phyloP scores from a whole-genome alignment of 2,888 invertebrate genomes.

The Drosophila anomelani region DNA sequence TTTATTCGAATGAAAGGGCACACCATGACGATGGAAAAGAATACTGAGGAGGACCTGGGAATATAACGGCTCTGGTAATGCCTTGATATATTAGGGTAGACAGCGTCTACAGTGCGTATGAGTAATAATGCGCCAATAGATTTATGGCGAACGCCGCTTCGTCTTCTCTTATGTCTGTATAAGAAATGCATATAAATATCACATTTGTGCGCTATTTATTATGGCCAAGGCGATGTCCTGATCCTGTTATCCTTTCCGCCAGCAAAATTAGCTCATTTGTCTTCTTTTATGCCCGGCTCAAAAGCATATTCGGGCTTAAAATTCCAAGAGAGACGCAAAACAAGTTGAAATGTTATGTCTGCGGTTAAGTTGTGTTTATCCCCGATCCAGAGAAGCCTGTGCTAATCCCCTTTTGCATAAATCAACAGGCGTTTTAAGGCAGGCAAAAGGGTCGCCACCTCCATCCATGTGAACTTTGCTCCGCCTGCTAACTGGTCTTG shows the following conservation, averaged over 20 bases:
- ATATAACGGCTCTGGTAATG: conserved; percentile 56
- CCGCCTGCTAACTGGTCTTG: conserved; percentile 28
- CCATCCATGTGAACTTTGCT: conserved; percentile 27
- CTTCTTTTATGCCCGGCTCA: conserved; percentile 57
- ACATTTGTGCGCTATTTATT: conserved; percentile 69
- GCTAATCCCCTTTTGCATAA: conserved; percentile 67
- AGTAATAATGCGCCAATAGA: conserved; percentile 73
- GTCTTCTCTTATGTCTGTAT: conserved; percentile 64
- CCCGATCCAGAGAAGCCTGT: conserved; percentile 11
- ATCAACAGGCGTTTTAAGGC: conserved; percentile 68
- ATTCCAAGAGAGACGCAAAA: conserved; percentile 16
- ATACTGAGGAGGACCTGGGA: conserved; percentile 10
- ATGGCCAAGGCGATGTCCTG: conserved; percentile 45
- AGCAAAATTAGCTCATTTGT: conserved; percentile 76
- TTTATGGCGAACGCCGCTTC: conserved; percentile 56
- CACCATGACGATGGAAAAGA: conserved; percentile 25
- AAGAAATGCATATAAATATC: conserved; percentile 76
- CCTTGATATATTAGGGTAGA: conserved; percentile 64
- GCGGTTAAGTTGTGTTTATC: conserved; percentile 35
- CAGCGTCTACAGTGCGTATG: conserved; percentile 64
- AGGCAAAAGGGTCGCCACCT: conserved; percentile 26
- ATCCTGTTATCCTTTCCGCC: conserved; percentile 47
- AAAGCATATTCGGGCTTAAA: conserved; percentile 40
- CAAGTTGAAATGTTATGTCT: conserved; percentile 43
- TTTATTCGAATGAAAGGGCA: conserved; percentile 47